Evolutionary conservation across 2,888 invertebrate genomes (phyloP).

Genomic region (Microctonus aethiopoides): DNA sequence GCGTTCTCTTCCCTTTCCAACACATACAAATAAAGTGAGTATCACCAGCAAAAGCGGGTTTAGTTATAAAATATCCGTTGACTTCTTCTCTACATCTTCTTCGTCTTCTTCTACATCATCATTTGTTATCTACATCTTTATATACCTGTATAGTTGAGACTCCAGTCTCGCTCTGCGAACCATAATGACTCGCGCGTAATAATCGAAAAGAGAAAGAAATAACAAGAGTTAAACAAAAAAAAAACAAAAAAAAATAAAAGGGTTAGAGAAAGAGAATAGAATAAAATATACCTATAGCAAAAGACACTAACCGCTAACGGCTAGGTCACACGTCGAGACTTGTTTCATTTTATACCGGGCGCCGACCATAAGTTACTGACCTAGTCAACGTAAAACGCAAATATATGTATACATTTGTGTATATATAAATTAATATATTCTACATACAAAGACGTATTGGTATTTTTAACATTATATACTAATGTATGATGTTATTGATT

Average conservation of each 20-base stretch:
- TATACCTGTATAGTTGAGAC: too few species aligned
- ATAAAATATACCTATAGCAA: too few species aligned
- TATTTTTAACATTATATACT: too few species aligned
- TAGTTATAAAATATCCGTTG: constrained; percentile 13
- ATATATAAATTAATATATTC: too few species aligned
- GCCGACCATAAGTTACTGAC: constrained; percentile 60
- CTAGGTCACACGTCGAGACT: constrained; percentile 56
- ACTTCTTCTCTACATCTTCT: constrained; percentile 24
- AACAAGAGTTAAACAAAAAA: too few species aligned
- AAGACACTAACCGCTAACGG: constrained; percentile 62
- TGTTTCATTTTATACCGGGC: constrained; percentile 29
- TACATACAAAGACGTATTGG: too few species aligned
- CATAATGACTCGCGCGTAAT: constrained; percentile 18
- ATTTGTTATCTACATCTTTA: constrained; percentile 38
- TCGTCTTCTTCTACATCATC: neutral
- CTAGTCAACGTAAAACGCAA: constrained; percentile 53
- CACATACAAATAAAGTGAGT: constrained; percentile 29
- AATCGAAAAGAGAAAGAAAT: neutral
- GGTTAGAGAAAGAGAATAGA: neutral
- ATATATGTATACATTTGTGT: neutral
- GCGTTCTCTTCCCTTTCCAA: constrained; percentile 66
- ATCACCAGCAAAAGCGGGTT: neutral
- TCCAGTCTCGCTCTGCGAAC: neutral
- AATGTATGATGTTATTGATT: too few species aligned
- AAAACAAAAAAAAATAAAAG: too few species aligned